Evolutionary conservation across 2,888 invertebrate species (phyloP).

Genomic region (Lamellibrachia satsuma): DNA sequence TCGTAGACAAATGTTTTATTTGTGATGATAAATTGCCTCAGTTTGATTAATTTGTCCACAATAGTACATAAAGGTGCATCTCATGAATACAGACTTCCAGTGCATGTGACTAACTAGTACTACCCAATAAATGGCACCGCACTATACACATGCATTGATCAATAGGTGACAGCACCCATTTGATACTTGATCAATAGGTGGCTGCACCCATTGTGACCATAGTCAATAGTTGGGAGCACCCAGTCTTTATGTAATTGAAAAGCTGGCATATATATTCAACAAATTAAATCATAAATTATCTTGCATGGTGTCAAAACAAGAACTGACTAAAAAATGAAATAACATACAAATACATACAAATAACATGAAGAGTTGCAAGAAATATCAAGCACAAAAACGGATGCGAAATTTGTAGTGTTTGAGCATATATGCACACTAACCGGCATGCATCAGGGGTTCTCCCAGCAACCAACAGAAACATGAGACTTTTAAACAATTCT

Average conservation of each 20-base stretch:
- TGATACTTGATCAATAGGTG: no score
- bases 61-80: background rate
- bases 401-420: background rate
- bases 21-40: background rate
- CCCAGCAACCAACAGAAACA: background rate
- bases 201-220: background rate
- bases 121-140: no score
- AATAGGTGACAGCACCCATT: background rate
- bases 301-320: background rate
- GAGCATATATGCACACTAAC: background rate
- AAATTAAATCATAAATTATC: background rate
- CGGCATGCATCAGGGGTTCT: background rate
- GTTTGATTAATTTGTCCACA: background rate
- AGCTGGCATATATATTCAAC: background rate
- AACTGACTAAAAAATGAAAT: background rate
- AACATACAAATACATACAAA: background rate
- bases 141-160: background rate
- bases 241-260: background rate
- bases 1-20: no score
- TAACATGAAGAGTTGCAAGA: background rate
- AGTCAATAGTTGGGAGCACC: background rate
- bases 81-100: background rate
- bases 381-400: background rate
- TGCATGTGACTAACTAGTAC: background rate
- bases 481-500: background rate